Percentiles rank a stretch among this genome's conserved stretches.
Evolutionary conservation across 2,888 invertebrate species (phyloP).

Genomic region (Torymus auratus): DNA sequence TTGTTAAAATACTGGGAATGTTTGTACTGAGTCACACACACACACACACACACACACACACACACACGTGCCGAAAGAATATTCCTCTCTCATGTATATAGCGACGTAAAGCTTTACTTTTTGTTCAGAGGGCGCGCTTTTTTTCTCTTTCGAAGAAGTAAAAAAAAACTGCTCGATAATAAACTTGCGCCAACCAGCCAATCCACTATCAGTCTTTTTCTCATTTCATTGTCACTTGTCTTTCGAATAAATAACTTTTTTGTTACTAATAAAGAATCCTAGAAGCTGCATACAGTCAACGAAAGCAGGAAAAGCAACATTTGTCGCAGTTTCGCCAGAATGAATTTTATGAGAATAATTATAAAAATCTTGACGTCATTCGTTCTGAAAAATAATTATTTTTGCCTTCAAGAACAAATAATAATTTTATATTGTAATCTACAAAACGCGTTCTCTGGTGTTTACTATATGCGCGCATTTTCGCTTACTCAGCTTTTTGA

Average conservation of each 20-base stretch:
- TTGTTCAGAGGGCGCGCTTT: conserved; percentile 3
- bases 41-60: not conserved
- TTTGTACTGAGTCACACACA: conserved; percentile 47
- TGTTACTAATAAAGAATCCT: conserved; percentile 1
- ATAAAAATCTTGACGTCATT: too few relatives aligned
- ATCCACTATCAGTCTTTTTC: conserved; percentile 55
- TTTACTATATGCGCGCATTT: conserved; percentile 24
- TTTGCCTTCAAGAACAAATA: too few relatives aligned
- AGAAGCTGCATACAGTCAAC: conserved; percentile 30
- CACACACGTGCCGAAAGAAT: conserved; percentile 30
- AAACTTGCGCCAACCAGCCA: conserved; percentile 47
- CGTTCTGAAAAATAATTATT: too few relatives aligned
- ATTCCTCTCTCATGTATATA: not conserved
- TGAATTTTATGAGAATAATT: too few relatives aligned
- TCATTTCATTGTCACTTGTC: conserved; percentile 51
- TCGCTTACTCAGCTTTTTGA: conserved; percentile 18
- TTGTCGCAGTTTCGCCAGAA: too few relatives aligned
- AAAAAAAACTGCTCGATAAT: conserved; percentile 26
- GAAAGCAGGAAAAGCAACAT: not conserved
- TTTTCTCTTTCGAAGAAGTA: conserved; percentile 17
- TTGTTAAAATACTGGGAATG: conserved; percentile 52
- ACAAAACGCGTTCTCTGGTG: conserved; percentile 13
- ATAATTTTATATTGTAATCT: too few relatives aligned
- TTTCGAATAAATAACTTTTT: conserved; percentile 27
- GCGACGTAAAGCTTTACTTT: conserved; percentile 2